Base-by-base conservation (phyloP, 2,888 invertebrate species). In the Athripsodes cinereus region DNA sequence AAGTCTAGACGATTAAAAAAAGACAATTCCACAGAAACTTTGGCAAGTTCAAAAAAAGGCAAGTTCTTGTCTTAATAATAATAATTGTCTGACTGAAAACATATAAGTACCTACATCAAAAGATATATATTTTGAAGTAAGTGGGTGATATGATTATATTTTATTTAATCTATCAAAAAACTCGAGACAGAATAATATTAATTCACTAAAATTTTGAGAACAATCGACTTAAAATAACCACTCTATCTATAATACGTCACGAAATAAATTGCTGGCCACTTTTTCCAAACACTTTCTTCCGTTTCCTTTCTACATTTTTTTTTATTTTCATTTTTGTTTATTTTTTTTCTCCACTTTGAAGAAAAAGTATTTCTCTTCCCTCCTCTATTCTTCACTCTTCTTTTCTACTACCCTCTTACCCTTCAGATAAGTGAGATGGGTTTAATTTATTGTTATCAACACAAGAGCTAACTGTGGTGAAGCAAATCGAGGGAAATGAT, bases 181-280 rank as follows among this genome's bases (percentile, higher is more conserved):
- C n/a, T n/a, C n/a, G n/a, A n/a, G n/a, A n/a, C n/a, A n/a, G n/a
- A n/a, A n/a, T n/a, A n/a, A n/a, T n/a, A n/a, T n/a, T n/a, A n/a
- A n/a, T n/a, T n/a, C n/a, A n/a, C n/a, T n/a, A n/a, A n/a, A n/a
- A n/a, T n/a, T 26, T 26, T 26, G 26, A 26, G 26, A 26, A 26
- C 26, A 26, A 26, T 26, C 26, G 26, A 26, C 26, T 26, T 26
- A 26, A n/a, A n/a, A 26, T 10, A 26, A 26, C 26, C 10, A 26
- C 5, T 26, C 3, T 10, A 26, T 26, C 26, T 10, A 26, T 26
- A 26, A 10, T 26, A 13, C 58, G 56, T 60, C 62, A 62, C 62
- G 58, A 62, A 62, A 62, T 62, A 62, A 62, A 62, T 62, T 62
- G 62, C 62, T 56, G 52, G 35, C 59, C 58, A 62, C 60, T 60